Percentiles rank a stretch among this genome's conserved stretches.
Evolutionary conservation across 1,140 invertebrate genomes (phyloP).

Genomic region (Eciton burchellii): DNA sequence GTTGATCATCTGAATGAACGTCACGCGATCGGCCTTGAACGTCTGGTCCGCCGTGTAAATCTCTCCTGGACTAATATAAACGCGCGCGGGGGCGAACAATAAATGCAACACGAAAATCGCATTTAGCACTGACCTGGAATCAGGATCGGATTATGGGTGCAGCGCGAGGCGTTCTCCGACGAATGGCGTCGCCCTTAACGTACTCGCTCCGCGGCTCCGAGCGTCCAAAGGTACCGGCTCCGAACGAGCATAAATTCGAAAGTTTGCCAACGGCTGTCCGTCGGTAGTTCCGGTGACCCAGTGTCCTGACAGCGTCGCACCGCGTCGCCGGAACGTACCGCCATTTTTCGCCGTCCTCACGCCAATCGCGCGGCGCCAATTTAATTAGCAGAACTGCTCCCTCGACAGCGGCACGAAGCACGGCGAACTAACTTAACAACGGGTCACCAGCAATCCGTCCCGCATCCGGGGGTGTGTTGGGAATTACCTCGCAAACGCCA

Average conservation of each 20-base stretch:
- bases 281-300: conserved; percentile 49
- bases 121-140: not conserved
- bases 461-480: conserved; percentile 43
- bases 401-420: conserved; percentile 66
- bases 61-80: too few species aligned
- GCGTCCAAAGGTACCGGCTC: conserved; percentile 14
- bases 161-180: not conserved
- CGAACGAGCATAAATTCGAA: conserved; percentile 43
- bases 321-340: conserved; percentile 33
- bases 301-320: conserved; percentile 7
- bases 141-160: not conserved
- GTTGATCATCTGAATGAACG: too few species aligned
- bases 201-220: not conserved
- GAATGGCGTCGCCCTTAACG: not conserved
- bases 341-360: conserved; percentile 57
- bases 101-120: not conserved
- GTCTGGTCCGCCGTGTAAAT: too few species aligned
- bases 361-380: conserved; percentile 52
- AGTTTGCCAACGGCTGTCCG: conserved; percentile 48
- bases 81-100: not conserved
- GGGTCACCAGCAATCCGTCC: conserved; percentile 69
- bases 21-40: too few species aligned
- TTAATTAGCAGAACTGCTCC: conserved; percentile 73
- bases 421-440: conserved; percentile 73
- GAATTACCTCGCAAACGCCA: conserved; percentile 69